These are phyloP conservation scores for Drosophila micromelanica DNA, from an alignment of 1,140 invertebrate genomes.

Conservation along the genomic window DNA sequence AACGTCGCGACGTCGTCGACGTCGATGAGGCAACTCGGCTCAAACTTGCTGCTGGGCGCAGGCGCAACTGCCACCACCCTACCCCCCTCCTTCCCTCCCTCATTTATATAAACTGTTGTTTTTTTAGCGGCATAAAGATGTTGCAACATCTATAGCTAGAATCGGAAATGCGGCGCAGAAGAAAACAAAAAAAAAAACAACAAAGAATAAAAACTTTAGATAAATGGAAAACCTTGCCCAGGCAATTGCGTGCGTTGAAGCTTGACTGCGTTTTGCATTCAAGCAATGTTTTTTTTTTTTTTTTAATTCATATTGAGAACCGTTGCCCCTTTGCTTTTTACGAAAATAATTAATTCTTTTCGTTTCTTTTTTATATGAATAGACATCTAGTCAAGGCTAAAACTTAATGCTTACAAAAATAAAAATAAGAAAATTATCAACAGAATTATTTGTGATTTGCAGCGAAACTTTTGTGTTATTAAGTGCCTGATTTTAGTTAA, in stretches of 20 bases:
- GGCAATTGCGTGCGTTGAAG: conserved; percentile 70
- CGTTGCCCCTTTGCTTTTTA: conserved; percentile 54
- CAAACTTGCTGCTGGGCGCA: conserved; percentile 46
- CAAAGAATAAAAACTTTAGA: conserved; percentile 17
- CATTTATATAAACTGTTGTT: conserved; percentile 31
- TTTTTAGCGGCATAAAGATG: conserved; percentile 36
- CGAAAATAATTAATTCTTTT: conserved; percentile 70
- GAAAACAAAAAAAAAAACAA: conserved; percentile 1
- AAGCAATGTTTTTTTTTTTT: conserved; percentile 50
- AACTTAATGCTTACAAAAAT: neutral
- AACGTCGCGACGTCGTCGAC: conserved; percentile 42
- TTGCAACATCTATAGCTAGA: conserved; percentile 78
- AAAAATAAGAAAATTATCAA: conserved; percentile 33
- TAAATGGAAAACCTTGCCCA: conserved; percentile 48
- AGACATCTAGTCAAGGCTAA: conserved; percentile 24
- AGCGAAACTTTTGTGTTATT: conserved; percentile 10
- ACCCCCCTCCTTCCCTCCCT: no score
- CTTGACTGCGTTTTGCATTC: conserved; percentile 72
- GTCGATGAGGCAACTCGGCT: conserved; percentile 71
- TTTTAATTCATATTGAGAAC: conserved; percentile 51
- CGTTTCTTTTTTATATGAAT: conserved; percentile 11
- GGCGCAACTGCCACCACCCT: conserved; percentile 25
- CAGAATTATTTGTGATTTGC: conserved; percentile 28
- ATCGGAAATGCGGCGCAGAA: conserved; percentile 62
- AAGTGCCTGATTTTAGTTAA: neutral